phyloP scores from a whole-genome alignment of 2,888 invertebrate genomes.

The Seladonia tumulorum region DNA sequence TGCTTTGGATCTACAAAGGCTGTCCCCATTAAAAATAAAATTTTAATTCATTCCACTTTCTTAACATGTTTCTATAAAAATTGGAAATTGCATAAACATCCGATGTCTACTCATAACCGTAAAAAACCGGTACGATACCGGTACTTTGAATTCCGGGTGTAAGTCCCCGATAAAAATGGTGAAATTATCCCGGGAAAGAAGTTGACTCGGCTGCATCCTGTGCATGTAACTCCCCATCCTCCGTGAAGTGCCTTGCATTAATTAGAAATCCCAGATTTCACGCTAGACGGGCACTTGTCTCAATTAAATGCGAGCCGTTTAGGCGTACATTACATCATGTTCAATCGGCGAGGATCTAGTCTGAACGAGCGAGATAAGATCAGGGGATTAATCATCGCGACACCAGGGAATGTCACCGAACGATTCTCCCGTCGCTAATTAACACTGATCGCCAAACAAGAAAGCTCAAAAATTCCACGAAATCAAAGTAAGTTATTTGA shows the following conservation, averaged over 20 bases:
- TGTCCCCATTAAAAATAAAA: too few relatives aligned
- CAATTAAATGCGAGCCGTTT: conserved; percentile 8
- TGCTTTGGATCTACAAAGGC: too few relatives aligned
- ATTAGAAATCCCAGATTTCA: conserved; percentile 15
- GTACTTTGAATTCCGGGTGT: too few relatives aligned
- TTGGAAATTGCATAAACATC: too few relatives aligned
- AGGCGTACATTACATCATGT: conserved; percentile 5
- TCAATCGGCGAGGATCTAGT: conserved; percentile 4
- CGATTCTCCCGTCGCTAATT: neutral
- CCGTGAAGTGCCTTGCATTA: neutral
- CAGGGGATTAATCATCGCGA: conserved; percentile 3
- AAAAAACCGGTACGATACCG: too few relatives aligned
- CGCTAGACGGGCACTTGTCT: neutral
- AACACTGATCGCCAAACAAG: too few relatives aligned
- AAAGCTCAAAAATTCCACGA: too few relatives aligned
- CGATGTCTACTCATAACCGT: too few relatives aligned
- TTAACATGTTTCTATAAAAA: too few relatives aligned
- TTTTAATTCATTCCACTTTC: too few relatives aligned
- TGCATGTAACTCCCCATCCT: neutral
- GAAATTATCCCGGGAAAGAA: neutral
- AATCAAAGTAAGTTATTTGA: too few relatives aligned
- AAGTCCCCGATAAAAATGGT: neutral
- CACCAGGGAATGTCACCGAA: neutral
- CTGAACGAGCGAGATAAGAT: conserved; percentile 5
- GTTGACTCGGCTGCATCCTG: neutral